Conservation (phyloP, 2,888 invertebrate species). For the Elegia similella region DNA sequence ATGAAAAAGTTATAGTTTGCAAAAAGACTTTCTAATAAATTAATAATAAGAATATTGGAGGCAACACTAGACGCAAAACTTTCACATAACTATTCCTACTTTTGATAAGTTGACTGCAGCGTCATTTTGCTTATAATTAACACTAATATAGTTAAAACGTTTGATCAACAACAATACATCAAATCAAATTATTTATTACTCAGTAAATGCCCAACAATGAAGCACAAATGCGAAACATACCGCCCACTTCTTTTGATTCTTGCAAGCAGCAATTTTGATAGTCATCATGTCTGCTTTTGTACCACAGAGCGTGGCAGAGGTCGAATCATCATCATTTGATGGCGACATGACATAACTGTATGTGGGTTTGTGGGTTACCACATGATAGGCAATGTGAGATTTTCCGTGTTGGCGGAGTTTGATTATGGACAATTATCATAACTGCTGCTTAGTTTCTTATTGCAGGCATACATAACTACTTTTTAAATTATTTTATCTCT, state of each 20-base stretch:
- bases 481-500: no score
- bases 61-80: no score
- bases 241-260: not conserved
- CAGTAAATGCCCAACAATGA: not conserved
- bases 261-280: not conserved
- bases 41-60: no score
- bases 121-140: no score
- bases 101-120: no score
- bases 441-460: no score
- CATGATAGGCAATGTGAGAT: not conserved
- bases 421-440: no score
- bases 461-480: no score
- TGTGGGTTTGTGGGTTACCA: slow-evolving; percentile 20
- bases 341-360: slow-evolving; percentile 18
- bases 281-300: not conserved
- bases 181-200: not conserved
- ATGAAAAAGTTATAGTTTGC: no score
- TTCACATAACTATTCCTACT: no score
- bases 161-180: not conserved
- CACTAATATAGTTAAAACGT: no score
- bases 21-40: no score
- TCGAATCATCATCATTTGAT: slow-evolving; percentile 18
- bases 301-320: slow-evolving; percentile 12
- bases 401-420: slow-evolving; percentile 1
- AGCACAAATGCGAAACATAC: not conserved